Percentiles rank a stretch among this genome's conserved stretches.
phyloP scores from a whole-genome alignment of 2,797 vertebrate genomes.

The Gymnoscopelus braueri region DNA sequence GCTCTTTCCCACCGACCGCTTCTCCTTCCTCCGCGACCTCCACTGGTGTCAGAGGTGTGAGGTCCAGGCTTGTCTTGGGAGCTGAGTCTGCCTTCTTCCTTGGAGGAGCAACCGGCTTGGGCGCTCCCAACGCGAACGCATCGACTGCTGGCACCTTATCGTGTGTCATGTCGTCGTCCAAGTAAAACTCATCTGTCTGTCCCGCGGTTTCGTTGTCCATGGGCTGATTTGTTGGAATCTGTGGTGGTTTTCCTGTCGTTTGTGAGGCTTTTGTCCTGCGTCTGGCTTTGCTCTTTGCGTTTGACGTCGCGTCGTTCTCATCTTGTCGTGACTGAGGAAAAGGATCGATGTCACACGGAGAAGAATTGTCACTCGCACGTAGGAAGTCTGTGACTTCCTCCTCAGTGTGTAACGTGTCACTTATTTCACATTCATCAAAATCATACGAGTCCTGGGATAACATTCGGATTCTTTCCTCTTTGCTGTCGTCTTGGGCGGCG shows the following conservation, averaged over 20 bases:
- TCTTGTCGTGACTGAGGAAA: conserved; percentile 34
- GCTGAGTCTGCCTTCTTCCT: conserved; percentile 56
- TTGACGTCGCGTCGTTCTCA: conserved; percentile 43
- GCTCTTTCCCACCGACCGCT: conserved; percentile 57
- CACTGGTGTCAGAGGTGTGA: conserved; percentile 71
- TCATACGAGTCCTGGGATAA: conserved; percentile 65
- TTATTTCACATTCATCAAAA: conserved; percentile 32
- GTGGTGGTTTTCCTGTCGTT: conserved; percentile 19
- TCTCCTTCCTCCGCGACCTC: conserved; percentile 43
- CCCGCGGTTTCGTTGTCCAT: conserved; percentile 10
- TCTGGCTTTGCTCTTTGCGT: conserved; percentile 43
- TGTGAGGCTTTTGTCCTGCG: conserved; percentile 46
- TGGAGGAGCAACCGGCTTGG: conserved; percentile 64
- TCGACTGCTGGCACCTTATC: not conserved
- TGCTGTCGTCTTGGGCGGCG: conserved; percentile 4
- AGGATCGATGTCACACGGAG: conserved; percentile 70
- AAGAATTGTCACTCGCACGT: conserved; percentile 75
- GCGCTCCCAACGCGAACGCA: conserved; percentile 17
- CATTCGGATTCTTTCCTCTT: conserved; percentile 44
- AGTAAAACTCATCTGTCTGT: conserved; percentile 49
- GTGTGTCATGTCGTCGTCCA: conserved; percentile 56
- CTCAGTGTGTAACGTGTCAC: conserved; percentile 32
- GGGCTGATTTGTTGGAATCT: not conserved
- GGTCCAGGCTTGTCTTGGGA: conserved; percentile 69
- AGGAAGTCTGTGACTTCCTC: conserved; percentile 83